Conservation (phyloP, 2,113 vertebrate genomes). For the Heptranchias perlo region DNA sequence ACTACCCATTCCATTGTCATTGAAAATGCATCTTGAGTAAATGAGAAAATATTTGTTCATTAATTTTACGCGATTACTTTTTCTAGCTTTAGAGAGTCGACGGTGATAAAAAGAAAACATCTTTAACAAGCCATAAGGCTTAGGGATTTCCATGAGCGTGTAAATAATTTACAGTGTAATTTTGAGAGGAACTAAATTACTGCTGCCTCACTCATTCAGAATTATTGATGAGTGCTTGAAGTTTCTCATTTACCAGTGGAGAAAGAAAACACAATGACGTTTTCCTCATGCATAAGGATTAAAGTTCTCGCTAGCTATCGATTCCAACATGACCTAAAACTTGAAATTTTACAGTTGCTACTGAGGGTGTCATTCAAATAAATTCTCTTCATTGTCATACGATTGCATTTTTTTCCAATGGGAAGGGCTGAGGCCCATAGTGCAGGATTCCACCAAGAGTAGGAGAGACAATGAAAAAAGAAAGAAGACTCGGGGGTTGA, state of each 20-base stretch:
- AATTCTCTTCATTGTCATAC: neutral
- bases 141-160: neutral
- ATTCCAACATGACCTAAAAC: neutral
- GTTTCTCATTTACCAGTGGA: neutral
- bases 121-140: conserved; percentile 31
- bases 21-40: conserved; percentile 1
- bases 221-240: conserved; percentile 7
- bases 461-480: too few species aligned
- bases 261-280: neutral
- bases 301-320: neutral
- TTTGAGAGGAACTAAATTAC: neutral
- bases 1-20: neutral
- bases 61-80: neutral
- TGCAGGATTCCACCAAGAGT: neutral
- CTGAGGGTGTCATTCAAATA: neutral
- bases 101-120: conserved; percentile 27
- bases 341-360: neutral
- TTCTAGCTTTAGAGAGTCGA: neutral
- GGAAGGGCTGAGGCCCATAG: neutral
- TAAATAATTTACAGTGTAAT: conserved; percentile 30
- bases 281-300: neutral
- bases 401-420: neutral
- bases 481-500: neutral
- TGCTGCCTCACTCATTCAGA: conserved; percentile 9
- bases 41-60: neutral